A percentile compares a stretch with the other conserved stretches of the same genome.
phyloP scores from a whole-genome alignment of 1,140 invertebrate genomes.

The Trichomalopsis sarcophagae region DNA sequence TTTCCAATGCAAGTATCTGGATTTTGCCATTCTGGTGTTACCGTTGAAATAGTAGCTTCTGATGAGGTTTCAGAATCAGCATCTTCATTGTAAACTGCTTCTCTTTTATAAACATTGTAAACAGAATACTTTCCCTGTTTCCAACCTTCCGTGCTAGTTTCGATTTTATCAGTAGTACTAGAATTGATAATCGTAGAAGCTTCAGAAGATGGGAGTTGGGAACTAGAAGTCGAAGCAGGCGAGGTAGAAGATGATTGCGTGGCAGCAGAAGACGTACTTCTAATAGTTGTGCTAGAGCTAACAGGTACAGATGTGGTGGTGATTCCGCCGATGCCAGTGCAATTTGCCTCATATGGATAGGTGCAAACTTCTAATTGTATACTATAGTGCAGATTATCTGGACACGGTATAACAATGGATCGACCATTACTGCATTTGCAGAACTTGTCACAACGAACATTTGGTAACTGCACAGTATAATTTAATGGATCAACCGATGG shows the following conservation, averaged over 20 bases:
- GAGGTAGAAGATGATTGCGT: too few relatives aligned
- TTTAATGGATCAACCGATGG: not conserved
- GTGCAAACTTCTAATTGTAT: slow-evolving; percentile 9
- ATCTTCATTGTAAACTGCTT: not conserved
- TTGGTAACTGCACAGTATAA: slow-evolving; percentile 10
- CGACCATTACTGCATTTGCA: slow-evolving; percentile 18
- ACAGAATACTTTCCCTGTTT: not conserved
- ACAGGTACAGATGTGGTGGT: not conserved
- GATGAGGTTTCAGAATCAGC: too few relatives aligned
- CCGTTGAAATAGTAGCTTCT: not conserved
- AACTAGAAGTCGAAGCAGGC: too few relatives aligned
- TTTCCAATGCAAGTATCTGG: slow-evolving; percentile 32
- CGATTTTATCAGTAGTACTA: not conserved
- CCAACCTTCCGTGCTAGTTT: not conserved
- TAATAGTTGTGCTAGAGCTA: not conserved
- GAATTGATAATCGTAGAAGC: not conserved
- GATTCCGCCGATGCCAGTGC: slow-evolving; percentile 38
- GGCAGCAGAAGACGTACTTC: not conserved
- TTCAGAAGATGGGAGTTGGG: not conserved
- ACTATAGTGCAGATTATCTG: slow-evolving; percentile 21
- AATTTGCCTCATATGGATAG: not conserved
- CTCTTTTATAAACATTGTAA: not conserved
- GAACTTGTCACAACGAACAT: slow-evolving; percentile 17
- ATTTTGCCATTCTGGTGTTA: slow-evolving; percentile 13
- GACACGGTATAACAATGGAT: not conserved